Evolutionary conservation across 2,113 vertebrate species (phyloP), one percentile per base, ranked within the genome.

Genomic region (Prochilodus magdalenae): DNA sequence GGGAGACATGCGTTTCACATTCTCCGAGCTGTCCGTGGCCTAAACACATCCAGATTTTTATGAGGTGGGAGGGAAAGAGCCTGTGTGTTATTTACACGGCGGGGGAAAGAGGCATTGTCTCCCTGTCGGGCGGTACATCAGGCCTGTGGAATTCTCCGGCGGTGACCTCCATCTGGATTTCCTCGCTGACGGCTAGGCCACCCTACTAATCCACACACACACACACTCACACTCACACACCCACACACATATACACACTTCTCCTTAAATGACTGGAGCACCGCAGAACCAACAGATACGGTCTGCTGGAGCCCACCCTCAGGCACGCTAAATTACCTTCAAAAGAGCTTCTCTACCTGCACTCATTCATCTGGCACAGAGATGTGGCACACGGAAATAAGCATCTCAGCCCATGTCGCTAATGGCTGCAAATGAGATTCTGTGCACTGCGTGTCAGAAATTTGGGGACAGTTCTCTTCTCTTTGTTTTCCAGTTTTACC

Each of bases 111-210:
- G 91, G 92, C 87, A 89, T 77, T 88, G 77, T 87, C 91, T 92
- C 89, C 88, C 90, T 77, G 86, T 90, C 90, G 90, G 90, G 88
- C 87, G 86, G 89, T 88, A 90, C 90, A 92, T 91, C 89, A 88
- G 91, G 91, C 91, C 89, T 92, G 89, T 80, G 90, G 92, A 93
- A 91, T 93, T 92, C 89, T 89, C 90, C 91, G 91, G 91, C 90
- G 88, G 87, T 92, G 91, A 94, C 91, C 93, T 91, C 92, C 93
- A 94, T 94, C 93, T 94, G 92, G 93, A 92, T 93, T 93, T 93
- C 87, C 92, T 91, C 87, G 86, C 88, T 88, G 65, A 66, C 77
- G 85, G 77, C 60, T 84, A 86, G 89, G 88, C 90, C 90, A 62
- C 87, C 89, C 87, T 86, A 89, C 51, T 44, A 14, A 20, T 20